Base-by-base conservation (phyloP, 2,797 vertebrate genomes). In the Coilia nasus region DNA sequence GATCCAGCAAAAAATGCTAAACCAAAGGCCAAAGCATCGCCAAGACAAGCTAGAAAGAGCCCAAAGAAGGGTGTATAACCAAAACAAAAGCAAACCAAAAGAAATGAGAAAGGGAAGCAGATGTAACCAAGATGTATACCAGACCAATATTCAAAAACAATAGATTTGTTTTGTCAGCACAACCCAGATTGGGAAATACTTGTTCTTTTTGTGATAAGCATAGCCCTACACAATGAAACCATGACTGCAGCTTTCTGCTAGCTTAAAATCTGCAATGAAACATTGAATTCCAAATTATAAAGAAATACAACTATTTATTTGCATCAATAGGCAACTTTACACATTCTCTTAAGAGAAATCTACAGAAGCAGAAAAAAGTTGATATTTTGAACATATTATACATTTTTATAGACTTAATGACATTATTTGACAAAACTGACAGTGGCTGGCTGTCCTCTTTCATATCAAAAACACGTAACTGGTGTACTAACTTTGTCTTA, bases 21-120 rank as follows among this genome's bases (percentile, higher is more conserved):
- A 1, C 82, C 83, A 85, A 71, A n/a, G 62, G 78, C 28, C 54
- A 82, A 71, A 46, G 54, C 31, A 6, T 78, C 71, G 62, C n/a
- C 81, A 19, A 87, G 85, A 82, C 17, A 62, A 87, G 82, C 15
- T 19, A 7, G n/a, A 60, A 86, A 83, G 57, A 71, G 19, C 56
- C 15, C 57, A 15, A 89, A 21, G 62, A 75, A 19, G n/a, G n/a
- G 6, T n/a, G 47, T n/a, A 57, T 41, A 41, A 31, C 60, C 67
- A 82, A 81, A 56, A 44, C 71, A 21, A 78, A 78, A 10, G 71
- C 17, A 21, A 41, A 17, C 57, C 19, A 41, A 31, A 17, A 71
- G 25, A 71, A 71, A 31, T 15, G 41, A 31, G 6, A 44, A 17
- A 44, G 35, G 28, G 31, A 57, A 1, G 44, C 3, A 56, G 14